Percentiles rank a stretch among this genome's conserved stretches.
phyloP scores from a whole-genome alignment of 2,113 vertebrate species.

The Ctenodactylus gundi region DNA sequence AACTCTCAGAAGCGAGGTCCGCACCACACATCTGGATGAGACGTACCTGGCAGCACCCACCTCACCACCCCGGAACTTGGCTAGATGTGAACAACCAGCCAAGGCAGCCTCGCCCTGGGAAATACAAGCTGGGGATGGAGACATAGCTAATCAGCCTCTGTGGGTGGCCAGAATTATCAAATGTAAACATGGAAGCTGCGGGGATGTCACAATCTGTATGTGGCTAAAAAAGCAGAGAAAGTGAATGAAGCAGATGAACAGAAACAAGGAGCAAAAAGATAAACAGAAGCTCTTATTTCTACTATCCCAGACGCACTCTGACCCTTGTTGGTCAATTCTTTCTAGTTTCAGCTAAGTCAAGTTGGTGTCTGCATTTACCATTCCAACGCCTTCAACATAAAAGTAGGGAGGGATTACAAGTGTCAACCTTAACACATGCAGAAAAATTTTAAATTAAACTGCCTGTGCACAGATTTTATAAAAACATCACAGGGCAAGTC shows the following conservation, averaged over 20 bases:
- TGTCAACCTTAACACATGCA: background rate
- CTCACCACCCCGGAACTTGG: too few species aligned
- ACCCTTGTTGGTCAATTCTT: background rate
- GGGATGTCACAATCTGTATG: background rate
- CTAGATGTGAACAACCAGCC: background rate
- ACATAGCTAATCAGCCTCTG: background rate
- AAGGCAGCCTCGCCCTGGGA: background rate
- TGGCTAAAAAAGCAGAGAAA: background rate
- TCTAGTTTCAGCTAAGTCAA: background rate
- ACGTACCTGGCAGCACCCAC: background rate
- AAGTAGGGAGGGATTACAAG: background rate
- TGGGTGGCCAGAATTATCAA: background rate
- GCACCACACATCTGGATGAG: rapidly evolving
- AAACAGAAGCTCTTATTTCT: background rate
- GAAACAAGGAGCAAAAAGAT: background rate
- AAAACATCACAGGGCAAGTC: background rate
- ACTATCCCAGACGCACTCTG: background rate
- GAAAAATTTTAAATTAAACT: conserved; percentile 29
- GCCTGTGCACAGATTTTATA: background rate
- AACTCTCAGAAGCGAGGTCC: background rate
- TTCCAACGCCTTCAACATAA: background rate
- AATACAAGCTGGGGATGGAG: background rate
- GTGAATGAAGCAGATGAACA: background rate
- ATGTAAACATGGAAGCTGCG: background rate
- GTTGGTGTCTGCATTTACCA: background rate